Percentiles rank a stretch among this genome's conserved stretches.
These are phyloP conservation scores for Enteromius fasciolatus DNA, from an alignment of 2,797 vertebrate species.

Conservation along the genomic window DNA sequence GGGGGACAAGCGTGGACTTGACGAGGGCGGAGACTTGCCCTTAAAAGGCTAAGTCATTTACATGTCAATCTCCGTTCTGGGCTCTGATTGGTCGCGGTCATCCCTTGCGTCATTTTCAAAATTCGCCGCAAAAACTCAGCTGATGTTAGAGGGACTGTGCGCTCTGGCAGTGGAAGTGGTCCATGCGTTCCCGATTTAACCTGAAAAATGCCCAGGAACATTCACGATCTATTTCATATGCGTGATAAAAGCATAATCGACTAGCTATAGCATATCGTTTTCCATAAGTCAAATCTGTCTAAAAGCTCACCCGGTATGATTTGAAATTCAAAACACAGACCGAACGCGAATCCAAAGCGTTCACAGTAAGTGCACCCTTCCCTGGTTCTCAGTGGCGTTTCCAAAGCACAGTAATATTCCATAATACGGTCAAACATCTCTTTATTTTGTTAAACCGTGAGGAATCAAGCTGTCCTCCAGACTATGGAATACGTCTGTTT, in stretches of 20 bases:
- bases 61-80: conserved; percentile 59
- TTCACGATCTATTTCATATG: background rate
- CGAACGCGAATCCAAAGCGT: background rate
- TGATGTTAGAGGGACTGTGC: conserved; percentile 20
- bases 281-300: background rate
- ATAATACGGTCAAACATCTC: background rate
- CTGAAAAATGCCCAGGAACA: conserved; percentile 7
- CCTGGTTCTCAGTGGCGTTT: background rate
- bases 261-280: background rate
- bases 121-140: conserved; percentile 64
- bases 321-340: background rate
- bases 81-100: conserved; percentile 64
- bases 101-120: conserved; percentile 67
- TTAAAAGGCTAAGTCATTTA: conserved; percentile 70
- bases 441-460: background rate
- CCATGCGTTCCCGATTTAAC: conserved; percentile 4
- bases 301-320: background rate
- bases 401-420: background rate
- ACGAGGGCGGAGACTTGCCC: conserved; percentile 69
- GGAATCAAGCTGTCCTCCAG: background rate
- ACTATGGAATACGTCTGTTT: background rate
- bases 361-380: background rate
- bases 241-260: background rate
- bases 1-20: conserved; percentile 68
- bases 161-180: background rate